A percentile compares a stretch with the other conserved stretches of the same genome.
Evolutionary conservation across 1,140 invertebrate genomes (phyloP).

Genomic region (Pseudachorutes palmiensis): DNA sequence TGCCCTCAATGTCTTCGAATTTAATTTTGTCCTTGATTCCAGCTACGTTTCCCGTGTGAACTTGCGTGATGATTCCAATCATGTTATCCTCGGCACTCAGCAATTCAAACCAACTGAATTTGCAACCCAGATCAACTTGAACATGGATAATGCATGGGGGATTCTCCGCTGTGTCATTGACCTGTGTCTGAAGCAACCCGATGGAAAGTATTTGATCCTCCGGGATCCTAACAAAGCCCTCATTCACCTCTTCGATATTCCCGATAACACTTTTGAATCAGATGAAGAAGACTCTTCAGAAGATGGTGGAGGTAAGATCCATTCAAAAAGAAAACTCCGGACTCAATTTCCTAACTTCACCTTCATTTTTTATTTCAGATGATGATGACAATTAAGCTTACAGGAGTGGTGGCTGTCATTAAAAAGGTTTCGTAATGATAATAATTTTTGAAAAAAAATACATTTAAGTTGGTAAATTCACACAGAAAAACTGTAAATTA

Average conservation of each 20-base stretch:
- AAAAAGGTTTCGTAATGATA: too few relatives aligned
- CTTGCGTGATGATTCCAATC: slow-evolving; percentile 86
- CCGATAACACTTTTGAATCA: slow-evolving; percentile 96
- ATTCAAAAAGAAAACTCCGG: neutral
- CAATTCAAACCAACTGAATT: slow-evolving; percentile 98
- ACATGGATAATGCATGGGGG: slow-evolving; percentile 99
- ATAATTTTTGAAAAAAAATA: too few relatives aligned
- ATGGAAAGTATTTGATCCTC: slow-evolving; percentile 95
- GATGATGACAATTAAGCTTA: slow-evolving; percentile 24
- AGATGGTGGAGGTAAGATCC: slow-evolving; percentile 52
- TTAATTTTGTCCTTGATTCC: neutral
- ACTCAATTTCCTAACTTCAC: neutral
- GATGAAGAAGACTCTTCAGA: slow-evolving; percentile 87
- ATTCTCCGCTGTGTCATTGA: slow-evolving; percentile 97
- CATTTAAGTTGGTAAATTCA: too few relatives aligned
- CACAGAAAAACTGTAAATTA: too few relatives aligned
- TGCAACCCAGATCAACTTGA: slow-evolving; percentile 96
- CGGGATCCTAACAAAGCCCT: slow-evolving; percentile 97
- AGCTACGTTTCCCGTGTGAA: slow-evolving; percentile 90
- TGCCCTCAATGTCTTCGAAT: slow-evolving; percentile 7
- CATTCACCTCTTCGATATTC: slow-evolving; percentile 92
- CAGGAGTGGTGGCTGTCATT: too few relatives aligned
- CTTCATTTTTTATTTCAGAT: slow-evolving; percentile 16
- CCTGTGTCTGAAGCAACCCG: slow-evolving; percentile 94
- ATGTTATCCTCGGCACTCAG: slow-evolving; percentile 95